Evolutionary conservation across 2,113 vertebrate species (phyloP).

Genomic region (Ochotona princeps): DNA sequence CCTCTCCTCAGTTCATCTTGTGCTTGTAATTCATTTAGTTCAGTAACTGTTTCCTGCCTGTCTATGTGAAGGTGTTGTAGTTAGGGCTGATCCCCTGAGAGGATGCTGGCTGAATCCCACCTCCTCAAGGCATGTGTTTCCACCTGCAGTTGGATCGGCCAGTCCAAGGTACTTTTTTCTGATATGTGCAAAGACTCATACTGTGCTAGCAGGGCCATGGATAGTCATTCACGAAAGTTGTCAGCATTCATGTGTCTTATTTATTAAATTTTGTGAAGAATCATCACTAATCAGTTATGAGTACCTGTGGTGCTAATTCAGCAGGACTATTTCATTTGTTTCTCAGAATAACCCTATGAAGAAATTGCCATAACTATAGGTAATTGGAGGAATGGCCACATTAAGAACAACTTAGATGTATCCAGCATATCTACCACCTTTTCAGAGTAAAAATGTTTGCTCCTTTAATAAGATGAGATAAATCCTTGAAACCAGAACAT

Average conservation of each 20-base stretch:
- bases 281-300: not conserved
- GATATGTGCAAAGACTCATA: not conserved
- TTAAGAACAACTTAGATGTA: not conserved
- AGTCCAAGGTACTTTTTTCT: not conserved
- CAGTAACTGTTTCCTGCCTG: not conserved
- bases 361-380: not conserved
- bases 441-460: not conserved
- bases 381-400: not conserved
- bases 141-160: not conserved
- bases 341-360: not conserved
- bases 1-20: not conserved
- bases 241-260: not conserved
- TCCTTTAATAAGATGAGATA: not conserved
- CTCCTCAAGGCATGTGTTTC: not conserved
- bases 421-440: not conserved
- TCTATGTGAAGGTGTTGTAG: not conserved
- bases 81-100: not conserved
- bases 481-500: not conserved
- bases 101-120: not conserved
- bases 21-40: slow-evolving; percentile 2
- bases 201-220: not conserved
- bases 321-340: not conserved
- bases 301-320: not conserved
- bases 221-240: not conserved
- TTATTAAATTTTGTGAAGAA: not conserved